These are phyloP conservation scores for Ophioninae sp. DNA, from an alignment of 2,888 invertebrate species.

Conservation along the genomic window DNA sequence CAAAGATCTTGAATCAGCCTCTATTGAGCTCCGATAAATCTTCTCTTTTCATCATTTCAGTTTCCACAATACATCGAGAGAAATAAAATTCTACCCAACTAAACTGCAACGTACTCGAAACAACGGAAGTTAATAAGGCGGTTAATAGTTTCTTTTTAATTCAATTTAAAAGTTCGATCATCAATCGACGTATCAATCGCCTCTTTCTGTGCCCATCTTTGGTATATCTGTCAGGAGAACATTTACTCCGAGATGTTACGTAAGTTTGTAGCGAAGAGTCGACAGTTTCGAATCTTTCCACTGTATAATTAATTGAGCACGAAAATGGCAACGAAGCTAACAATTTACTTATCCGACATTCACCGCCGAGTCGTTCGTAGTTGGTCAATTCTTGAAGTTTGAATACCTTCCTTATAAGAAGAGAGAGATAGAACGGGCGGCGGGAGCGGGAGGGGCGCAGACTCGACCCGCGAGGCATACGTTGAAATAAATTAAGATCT, in stretches of 20 bases:
- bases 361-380: neutral
- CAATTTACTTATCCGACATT: conserved; percentile 52
- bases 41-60: no score
- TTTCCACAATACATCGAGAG: no score
- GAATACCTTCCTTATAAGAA: conserved; percentile 39
- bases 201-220: neutral
- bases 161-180: no score
- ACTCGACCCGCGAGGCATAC: conserved; percentile 35
- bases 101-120: no score
- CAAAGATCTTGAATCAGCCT: no score
- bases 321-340: conserved; percentile 25
- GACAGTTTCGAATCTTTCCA: neutral
- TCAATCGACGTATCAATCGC: neutral
- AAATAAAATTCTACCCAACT: no score
- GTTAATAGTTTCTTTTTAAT: no score
- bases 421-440: neutral
- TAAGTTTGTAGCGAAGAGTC: neutral
- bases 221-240: neutral
- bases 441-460: neutral
- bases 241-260: neutral
- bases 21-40: no score
- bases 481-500: conserved; percentile 59
- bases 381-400: conserved; percentile 28
- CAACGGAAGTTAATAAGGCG: no score
- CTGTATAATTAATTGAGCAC: neutral